Base-by-base conservation (phyloP, 2,888 invertebrate genomes). In the Hetaerina titia region DNA sequence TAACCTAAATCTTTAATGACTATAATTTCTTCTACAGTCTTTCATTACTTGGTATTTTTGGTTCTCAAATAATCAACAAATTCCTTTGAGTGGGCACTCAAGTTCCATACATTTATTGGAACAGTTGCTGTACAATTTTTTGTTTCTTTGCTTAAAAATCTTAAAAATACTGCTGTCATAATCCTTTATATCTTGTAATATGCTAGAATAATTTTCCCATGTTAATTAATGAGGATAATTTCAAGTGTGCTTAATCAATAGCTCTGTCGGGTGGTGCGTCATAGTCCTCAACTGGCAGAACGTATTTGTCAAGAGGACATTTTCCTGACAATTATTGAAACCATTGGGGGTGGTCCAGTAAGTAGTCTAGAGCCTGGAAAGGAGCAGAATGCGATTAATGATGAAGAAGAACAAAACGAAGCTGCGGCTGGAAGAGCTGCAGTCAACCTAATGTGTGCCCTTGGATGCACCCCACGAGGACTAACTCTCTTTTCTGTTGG, bases 351-450 rank as follows among this genome's bases (percentile, higher is more conserved):
- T 45, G 25, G 92, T 69, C 69, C 69, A 64, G 56, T n/a, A 56
- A 19, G 69, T 97, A 96, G 96, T 97, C 63, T 95, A 95, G 2
- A 95, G 64, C 95, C 95, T 95, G 88, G 95, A 95, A 57, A 96
- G 95, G 7, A 96, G 96, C 19, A 95, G 97, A 19, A 96, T 97
- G n/a, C 96, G 97, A n/a, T 95, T 97, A 63, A 96, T 97, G 19
- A 95, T 95, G 96, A 97, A 95, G 97, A 97, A 2, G 97, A 97
- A 7, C 98, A 98, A 96, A 96, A 97, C 31, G 97, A 98, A 96
- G 96, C 98, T 56, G 97, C 97, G 5, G 97, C 98, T 19, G 98
- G 98, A 0, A 97, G 97, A 95, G 97, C 97, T 95, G 98, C 98
- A 56, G 97, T 97, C 95, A 96, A 97, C 17, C 97, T 98, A 92